phyloP scores from a whole-genome alignment of 2,113 vertebrate genomes.

The Ranitomeya imitator region DNA sequence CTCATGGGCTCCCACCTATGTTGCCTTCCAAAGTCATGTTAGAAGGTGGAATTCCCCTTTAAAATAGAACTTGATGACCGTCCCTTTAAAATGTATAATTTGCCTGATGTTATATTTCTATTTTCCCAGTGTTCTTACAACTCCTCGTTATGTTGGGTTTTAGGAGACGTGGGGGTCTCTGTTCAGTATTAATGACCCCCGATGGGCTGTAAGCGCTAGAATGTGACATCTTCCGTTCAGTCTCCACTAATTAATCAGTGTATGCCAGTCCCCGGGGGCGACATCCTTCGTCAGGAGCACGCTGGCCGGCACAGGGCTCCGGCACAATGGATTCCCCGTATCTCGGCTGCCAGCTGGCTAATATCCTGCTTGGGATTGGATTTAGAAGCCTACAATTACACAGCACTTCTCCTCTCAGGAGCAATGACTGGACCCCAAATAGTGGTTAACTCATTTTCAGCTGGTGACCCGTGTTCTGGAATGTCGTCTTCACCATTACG shows the following conservation, averaged over 20 bases:
- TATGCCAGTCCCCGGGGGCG: background rate
- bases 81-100: too few species aligned
- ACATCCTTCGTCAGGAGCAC: background rate
- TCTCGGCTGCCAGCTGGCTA: conserved; percentile 21
- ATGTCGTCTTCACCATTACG: too few species aligned
- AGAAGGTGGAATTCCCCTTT: too few species aligned
- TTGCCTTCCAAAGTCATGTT: too few species aligned
- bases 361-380: background rate
- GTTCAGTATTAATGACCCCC: background rate
- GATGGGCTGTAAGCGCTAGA: background rate
- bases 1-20: too few species aligned
- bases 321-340: background rate
- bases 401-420: conserved; percentile 14
- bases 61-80: too few species aligned
- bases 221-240: background rate
- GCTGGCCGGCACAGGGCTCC: background rate
- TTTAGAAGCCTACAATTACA: conserved; percentile 34
- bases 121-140: too few species aligned
- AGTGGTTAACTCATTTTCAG: background rate
- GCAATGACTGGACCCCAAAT: conserved; percentile 37
- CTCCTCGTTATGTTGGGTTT: background rate
- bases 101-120: too few species aligned
- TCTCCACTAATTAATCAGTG: background rate
- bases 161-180: background rate
- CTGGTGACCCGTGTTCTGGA: background rate